A percentile compares a stretch with the other conserved stretches of the same genome.
Conservation (phyloP, 2,113 vertebrate species). For the Sander vitreus region DNA sequence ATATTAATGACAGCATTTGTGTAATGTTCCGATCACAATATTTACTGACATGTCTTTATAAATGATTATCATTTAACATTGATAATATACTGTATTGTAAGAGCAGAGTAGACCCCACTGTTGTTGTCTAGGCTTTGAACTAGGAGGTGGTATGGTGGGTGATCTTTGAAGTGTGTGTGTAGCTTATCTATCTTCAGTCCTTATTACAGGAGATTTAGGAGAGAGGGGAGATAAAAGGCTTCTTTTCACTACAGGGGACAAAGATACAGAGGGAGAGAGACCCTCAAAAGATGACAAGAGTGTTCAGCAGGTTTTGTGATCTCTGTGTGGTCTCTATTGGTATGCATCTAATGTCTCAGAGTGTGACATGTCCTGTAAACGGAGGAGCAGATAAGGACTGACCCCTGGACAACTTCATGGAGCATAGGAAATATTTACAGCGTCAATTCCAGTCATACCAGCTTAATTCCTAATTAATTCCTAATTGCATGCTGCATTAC, state of each 20-base stretch:
- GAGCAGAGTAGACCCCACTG: neutral
- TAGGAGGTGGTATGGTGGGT: slow-evolving; percentile 7
- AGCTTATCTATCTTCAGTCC: slow-evolving; percentile 28
- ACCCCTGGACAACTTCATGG: neutral
- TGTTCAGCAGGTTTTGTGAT: slow-evolving; percentile 17
- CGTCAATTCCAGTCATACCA: neutral
- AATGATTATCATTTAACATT: neutral
- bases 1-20: neutral
- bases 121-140: slow-evolving; percentile 16
- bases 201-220: slow-evolving; percentile 38
- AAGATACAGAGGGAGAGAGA: slow-evolving; percentile 14
- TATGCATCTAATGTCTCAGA: slow-evolving; percentile 19
- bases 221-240: slow-evolving; percentile 41
- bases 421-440: slow-evolving; percentile 1
- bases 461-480: neutral
- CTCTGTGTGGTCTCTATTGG: slow-evolving; percentile 54
- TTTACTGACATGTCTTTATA: neutral
- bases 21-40: neutral
- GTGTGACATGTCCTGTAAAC: neutral
- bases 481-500: neutral
- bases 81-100: neutral
- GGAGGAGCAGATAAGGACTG: neutral
- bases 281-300: slow-evolving; percentile 14
- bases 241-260: slow-evolving; percentile 28
- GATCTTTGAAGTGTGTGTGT: slow-evolving; percentile 39